Evolutionary conservation across 2,113 vertebrate species (phyloP).

Genomic region (Urocynchramus pylzowi): DNA sequence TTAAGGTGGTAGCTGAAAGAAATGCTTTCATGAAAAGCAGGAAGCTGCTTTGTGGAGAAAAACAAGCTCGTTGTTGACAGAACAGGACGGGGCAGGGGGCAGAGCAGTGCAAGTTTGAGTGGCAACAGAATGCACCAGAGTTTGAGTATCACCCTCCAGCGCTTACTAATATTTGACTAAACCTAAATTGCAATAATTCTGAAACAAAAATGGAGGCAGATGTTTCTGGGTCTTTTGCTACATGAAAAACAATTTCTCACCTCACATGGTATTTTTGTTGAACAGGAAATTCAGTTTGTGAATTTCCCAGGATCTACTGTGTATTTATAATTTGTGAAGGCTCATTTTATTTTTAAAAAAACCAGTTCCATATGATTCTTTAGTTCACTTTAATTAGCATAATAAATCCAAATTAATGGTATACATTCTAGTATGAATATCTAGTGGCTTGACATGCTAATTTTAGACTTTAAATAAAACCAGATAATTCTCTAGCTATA

Average conservation of each 20-base stretch:
- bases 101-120: not conserved
- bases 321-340: not conserved
- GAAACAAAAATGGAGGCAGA: not conserved
- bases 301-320: not conserved
- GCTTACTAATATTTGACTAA: not conserved
- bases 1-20: constrained; percentile 63
- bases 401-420: not conserved
- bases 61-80: not conserved
- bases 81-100: not conserved
- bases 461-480: not conserved
- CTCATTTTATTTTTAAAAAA: not conserved
- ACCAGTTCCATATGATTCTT: not conserved
- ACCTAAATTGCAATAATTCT: not conserved
- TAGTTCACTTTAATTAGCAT: not conserved
- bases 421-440: not conserved
- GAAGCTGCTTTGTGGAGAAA: constrained; percentile 34
- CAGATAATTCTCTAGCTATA: not conserved
- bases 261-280: not conserved
- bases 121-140: not conserved
- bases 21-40: constrained; percentile 64
- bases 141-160: not conserved
- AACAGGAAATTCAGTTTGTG: not conserved
- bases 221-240: not conserved
- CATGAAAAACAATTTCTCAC: not conserved
- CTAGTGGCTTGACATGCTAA: not conserved